Conservation (phyloP, 2,797 vertebrate species). For the Coregonus ussuriensis region DNA sequence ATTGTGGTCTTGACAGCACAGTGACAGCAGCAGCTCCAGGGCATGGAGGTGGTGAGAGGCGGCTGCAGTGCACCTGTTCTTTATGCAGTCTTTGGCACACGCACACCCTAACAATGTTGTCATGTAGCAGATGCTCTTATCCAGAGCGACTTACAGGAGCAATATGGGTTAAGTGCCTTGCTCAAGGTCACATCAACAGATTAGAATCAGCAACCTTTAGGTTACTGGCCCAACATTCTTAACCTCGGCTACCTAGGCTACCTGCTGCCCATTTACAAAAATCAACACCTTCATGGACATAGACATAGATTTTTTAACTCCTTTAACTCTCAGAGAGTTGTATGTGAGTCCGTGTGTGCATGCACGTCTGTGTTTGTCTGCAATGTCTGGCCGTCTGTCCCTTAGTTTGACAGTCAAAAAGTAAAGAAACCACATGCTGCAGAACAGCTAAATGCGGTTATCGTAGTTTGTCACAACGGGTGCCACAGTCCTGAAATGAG, state of each 20-base stretch:
- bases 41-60: constrained; percentile 3
- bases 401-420: background rate
- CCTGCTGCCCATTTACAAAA: no score
- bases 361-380: background rate
- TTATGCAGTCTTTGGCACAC: no score
- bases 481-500: constrained; percentile 45
- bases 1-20: constrained; percentile 49
- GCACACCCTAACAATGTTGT: no score
- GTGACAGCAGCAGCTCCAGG: constrained; percentile 48
- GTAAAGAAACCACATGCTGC: background rate
- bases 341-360: background rate
- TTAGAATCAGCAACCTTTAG: no score
- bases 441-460: constrained; percentile 1
- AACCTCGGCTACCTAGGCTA: no score
- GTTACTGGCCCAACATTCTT: no score
- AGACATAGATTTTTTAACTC: background rate
- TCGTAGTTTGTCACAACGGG: background rate
- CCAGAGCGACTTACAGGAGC: no score
- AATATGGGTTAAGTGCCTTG: no score
- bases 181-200: no score
- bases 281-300: no score
- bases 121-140: no score
- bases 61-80: no score
- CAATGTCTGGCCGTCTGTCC: background rate
- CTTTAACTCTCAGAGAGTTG: background rate